Conservation (phyloP, 1,140 invertebrate genomes). For the Babylonia areolata region DNA sequence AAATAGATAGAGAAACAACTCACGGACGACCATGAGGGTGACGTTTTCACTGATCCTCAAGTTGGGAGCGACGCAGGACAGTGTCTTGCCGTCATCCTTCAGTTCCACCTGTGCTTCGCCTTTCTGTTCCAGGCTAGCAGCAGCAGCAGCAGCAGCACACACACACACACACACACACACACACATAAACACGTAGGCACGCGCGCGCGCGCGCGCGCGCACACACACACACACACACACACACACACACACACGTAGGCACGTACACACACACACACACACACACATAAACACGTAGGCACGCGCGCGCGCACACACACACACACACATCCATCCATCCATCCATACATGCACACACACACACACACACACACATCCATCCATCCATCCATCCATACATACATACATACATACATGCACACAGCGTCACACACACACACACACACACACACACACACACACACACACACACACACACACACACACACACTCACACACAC, state of each 20-base stretch:
- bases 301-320: too few relatives aligned
- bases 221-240: neutral
- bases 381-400: neutral
- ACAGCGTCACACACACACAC: neutral
- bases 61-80: too few relatives aligned
- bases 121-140: too few relatives aligned
- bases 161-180: slow-evolving; percentile 13
- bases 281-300: too few relatives aligned
- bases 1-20: too few relatives aligned
- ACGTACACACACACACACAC: neutral
- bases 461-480: neutral
- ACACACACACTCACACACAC: neutral
- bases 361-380: slow-evolving; percentile 5
- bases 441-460: neutral
- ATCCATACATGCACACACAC: slow-evolving; percentile 5
- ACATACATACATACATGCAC: neutral
- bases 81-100: too few relatives aligned
- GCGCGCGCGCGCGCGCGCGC: neutral
- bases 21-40: too few relatives aligned
- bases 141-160: too few relatives aligned
- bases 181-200: neutral
- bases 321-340: neutral
- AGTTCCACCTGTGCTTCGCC: too few relatives aligned
- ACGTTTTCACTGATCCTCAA: too few relatives aligned
- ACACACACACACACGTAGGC: neutral